Conservation (phyloP, 2,888 invertebrate species). For the Ophion ellenae region DNA sequence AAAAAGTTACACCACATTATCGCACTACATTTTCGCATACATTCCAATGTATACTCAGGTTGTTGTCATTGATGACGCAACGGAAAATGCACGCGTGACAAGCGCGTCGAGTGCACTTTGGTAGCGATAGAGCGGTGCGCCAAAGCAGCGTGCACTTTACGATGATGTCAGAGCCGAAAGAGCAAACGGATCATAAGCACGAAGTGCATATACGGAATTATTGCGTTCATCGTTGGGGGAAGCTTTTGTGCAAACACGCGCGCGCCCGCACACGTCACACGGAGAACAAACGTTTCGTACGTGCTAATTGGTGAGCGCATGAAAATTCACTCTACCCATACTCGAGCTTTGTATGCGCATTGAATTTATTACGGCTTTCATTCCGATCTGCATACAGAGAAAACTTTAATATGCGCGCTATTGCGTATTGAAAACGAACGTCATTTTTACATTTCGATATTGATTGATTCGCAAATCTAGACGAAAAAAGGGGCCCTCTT, state of each 20-base stretch:
- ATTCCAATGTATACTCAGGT: not conserved
- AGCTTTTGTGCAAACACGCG: constrained; percentile 32
- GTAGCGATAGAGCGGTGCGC: constrained; percentile 24
- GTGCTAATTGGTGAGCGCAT: constrained; percentile 46
- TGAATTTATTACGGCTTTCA: constrained; percentile 29
- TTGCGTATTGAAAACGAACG: not conserved
- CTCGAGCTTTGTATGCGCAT: constrained; percentile 23
- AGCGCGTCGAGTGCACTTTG: constrained; percentile 4
- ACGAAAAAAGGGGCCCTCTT: too few species aligned
- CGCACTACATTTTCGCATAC: too few species aligned
- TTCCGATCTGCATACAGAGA: constrained; percentile 22
- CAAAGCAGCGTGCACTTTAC: constrained; percentile 29
- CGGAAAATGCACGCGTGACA: constrained; percentile 45
- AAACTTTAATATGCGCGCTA: not conserved
- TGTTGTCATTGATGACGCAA: constrained; percentile 54
- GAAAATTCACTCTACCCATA: constrained; percentile 8
- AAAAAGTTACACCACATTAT: not conserved
- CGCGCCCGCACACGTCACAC: constrained; percentile 10
- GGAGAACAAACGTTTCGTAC: constrained; percentile 28
- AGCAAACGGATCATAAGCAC: constrained; percentile 36
- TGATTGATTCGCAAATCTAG: too few species aligned
- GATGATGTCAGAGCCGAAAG: constrained; percentile 64
- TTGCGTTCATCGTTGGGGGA: constrained; percentile 46
- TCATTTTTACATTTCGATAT: too few species aligned
- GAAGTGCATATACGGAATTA: constrained; percentile 26